A percentile compares a stretch with the other conserved stretches of the same genome.
phyloP scores from a whole-genome alignment of 2,797 vertebrate species.

The Trachurus trachurus region DNA sequence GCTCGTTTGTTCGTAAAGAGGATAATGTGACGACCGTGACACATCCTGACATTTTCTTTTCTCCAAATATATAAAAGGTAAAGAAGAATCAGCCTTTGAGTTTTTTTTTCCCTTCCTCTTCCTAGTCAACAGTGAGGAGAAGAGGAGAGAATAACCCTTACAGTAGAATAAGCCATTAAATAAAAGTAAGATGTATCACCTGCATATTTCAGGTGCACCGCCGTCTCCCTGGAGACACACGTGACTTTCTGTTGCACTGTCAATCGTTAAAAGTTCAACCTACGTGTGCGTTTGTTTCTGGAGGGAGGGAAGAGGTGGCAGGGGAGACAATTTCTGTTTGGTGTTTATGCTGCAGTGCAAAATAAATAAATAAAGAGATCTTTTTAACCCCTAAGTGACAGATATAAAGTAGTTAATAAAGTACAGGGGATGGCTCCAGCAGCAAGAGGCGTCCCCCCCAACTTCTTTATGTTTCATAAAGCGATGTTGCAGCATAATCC shows the following conservation, averaged over 20 bases:
- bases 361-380: too few species aligned
- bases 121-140: background rate
- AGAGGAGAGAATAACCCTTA: background rate
- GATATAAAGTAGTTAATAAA: slow-evolving; percentile 19
- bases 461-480: slow-evolving; percentile 30
- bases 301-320: background rate
- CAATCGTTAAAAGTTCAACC: slow-evolving; percentile 6
- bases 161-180: slow-evolving; percentile 18
- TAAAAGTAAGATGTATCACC: slow-evolving; percentile 37
- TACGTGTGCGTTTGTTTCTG: background rate
- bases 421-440: background rate
- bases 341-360: background rate
- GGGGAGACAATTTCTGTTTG: background rate
- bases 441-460: background rate
- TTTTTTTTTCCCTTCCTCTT: background rate
- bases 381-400: slow-evolving; percentile 4
- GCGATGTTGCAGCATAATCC: background rate
- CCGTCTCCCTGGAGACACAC: slow-evolving; percentile 18
- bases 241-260: background rate
- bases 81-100: background rate
- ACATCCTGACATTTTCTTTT: background rate
- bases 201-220: slow-evolving; percentile 3
- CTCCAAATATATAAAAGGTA: background rate
- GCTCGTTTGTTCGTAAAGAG: too few species aligned
- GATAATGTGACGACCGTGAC: too few species aligned